A percentile compares a stretch with the other conserved stretches of the same genome.
Evolutionary conservation across 1,140 invertebrate species (phyloP).

Genomic region (Stegodyphus dumicola): DNA sequence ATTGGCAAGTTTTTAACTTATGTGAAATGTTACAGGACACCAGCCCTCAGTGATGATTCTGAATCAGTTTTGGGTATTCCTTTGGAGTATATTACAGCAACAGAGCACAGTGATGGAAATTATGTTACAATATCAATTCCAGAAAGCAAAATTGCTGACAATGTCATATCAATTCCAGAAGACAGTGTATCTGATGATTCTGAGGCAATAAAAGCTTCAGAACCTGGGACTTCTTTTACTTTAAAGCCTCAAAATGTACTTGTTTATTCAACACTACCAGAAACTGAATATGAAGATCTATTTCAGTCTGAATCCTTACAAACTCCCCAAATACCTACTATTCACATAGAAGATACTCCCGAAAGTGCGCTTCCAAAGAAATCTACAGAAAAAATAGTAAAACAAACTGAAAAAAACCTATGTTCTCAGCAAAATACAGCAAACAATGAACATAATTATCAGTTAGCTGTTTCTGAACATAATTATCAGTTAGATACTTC

Average conservation of each 20-base stretch:
- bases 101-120: too few species aligned
- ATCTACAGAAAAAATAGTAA: neutral
- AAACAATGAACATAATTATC: constrained; percentile 35
- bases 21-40: too few species aligned
- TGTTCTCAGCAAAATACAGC: neutral
- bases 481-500: constrained; percentile 39
- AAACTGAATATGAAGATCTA: constrained; percentile 23
- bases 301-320: constrained; percentile 32
- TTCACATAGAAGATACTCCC: neutral
- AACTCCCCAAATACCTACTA: constrained; percentile 15
- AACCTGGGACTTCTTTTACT: neutral
- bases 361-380: neutral
- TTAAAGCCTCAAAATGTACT: neutral
- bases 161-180: constrained; percentile 35
- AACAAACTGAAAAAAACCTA: neutral
- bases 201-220: neutral
- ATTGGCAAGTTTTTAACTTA: too few species aligned
- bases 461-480: constrained; percentile 23
- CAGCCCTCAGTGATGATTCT: neutral
- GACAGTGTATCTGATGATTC: neutral
- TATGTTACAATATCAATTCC: too few species aligned
- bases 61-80: constrained; percentile 49
- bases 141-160: too few species aligned
- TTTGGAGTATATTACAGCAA: constrained; percentile 33
- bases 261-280: neutral